Evolutionary conservation across 2,113 vertebrate genomes (phyloP).

Genomic region (Emydura subglobosa): DNA sequence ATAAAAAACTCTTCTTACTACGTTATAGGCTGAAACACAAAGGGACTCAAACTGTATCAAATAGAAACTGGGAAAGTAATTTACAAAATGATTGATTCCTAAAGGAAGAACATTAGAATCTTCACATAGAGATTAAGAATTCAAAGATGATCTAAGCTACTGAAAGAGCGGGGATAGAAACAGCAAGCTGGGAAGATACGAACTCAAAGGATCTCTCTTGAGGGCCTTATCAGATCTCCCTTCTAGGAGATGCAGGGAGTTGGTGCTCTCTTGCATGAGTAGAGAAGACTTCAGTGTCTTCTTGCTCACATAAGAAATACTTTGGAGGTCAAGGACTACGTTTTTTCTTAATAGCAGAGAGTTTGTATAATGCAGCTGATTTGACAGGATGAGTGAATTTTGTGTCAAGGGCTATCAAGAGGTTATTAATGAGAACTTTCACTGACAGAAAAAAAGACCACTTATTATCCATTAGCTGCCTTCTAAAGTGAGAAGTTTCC

Average conservation of each 20-base stretch:
- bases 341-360: slow-evolving; percentile 7
- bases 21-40: background rate
- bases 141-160: background rate
- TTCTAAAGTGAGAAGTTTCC: background rate
- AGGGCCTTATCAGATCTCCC: background rate
- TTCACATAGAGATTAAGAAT: background rate
- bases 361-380: background rate
- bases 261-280: background rate
- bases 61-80: background rate
- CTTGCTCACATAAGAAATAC: background rate
- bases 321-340: background rate
- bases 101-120: background rate
- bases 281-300: background rate
- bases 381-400: background rate
- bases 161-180: background rate
- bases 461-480: background rate
- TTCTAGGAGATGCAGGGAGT: background rate
- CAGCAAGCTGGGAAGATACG: background rate
- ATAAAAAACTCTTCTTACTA: slow-evolving; percentile 6
- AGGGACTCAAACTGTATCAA: background rate
- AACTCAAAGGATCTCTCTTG: background rate
- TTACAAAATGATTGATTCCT: background rate
- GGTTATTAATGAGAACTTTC: background rate
- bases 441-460: background rate
- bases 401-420: background rate